Evolutionary conservation across 2,113 vertebrate species (phyloP).

Genomic region (Phrynocephalus versicolor): DNA sequence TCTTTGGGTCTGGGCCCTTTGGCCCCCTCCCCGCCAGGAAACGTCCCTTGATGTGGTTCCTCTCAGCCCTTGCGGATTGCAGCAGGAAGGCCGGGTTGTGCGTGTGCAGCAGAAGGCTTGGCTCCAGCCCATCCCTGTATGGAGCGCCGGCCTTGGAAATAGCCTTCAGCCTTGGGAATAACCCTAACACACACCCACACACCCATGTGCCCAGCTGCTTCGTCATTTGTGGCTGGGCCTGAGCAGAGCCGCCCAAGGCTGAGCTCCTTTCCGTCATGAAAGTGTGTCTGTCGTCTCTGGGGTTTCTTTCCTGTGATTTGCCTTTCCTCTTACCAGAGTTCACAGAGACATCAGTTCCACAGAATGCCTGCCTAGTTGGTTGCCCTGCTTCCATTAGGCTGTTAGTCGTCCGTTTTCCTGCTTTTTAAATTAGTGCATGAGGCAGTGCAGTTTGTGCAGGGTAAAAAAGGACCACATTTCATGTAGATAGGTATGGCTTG

Average conservation of each 20-base stretch:
- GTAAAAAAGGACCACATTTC: background rate
- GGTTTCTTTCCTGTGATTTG: no score
- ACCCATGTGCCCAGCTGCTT: no score
- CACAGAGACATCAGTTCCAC: no score
- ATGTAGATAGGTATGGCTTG: background rate
- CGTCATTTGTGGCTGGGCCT: fast-evolving
- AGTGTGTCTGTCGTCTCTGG: no score
- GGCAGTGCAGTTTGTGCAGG: background rate
- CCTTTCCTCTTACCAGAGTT: no score
- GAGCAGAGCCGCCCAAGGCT: background rate
- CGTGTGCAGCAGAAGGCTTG: background rate
- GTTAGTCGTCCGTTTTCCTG: no score
- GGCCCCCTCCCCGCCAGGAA: background rate
- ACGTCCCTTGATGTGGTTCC: background rate
- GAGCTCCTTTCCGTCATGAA: no score
- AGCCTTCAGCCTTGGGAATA: background rate
- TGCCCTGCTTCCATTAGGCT: no score
- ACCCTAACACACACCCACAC: no score
- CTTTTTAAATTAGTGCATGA: background rate
- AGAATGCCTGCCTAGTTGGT: no score
- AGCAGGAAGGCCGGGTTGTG: constrained; percentile 2
- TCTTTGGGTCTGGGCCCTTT: no score
- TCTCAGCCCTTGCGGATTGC: background rate
- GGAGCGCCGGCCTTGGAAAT: background rate
- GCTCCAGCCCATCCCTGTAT: background rate